Evolutionary conservation across 2,888 invertebrate species (phyloP), one percentile per base, ranked within the genome.

Genomic region (Harpalus rufipes): DNA sequence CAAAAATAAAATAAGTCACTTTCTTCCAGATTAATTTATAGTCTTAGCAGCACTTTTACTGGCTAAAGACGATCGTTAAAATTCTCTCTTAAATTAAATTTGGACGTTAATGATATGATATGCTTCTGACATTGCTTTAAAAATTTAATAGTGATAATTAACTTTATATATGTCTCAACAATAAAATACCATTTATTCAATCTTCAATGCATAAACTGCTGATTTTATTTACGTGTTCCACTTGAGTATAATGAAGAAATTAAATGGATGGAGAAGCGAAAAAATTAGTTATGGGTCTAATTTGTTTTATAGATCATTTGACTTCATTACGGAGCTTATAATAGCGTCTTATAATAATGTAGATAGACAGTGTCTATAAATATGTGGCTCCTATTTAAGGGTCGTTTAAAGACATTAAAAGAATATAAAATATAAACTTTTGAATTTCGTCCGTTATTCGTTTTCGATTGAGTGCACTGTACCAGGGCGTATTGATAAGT

Each of bases 11-110:
- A 74, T 18, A 74, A 68, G 68, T 68, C 68, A 68, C 68, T 68
- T 68, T 68, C 68, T 68, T 78, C 72, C 21, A 32, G n/a, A 56
- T 78, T 58, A 56, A 78, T 78, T 32, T 25, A 78, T 56, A 21
- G 1, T 58, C 16, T 58, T 78, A 78, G 58, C 56, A 58, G 56
- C 58, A 78, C 78, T 78, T 78, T 78, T 78, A 78, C 58, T 68
- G 39, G 68, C n/a, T 78, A 78, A 78, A 78, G 25, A 21, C 21
- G 78, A 76, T 78, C 78, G 78, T 78, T 78, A 78, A 78, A 56
- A 78, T 78, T 78, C 78, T 58, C 56, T 56, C 58, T 58, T 56
- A 78, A 78, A 78, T 78, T 78, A 78, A 78, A 68, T 68, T 68
- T 68, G 68, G 68, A 68, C 68, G 68, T 68, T 68, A 68, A 68